These are phyloP conservation scores for Psilopsiagon aurifrons DNA, from an alignment of 2,113 vertebrate genomes.

Conservation along the genomic window DNA sequence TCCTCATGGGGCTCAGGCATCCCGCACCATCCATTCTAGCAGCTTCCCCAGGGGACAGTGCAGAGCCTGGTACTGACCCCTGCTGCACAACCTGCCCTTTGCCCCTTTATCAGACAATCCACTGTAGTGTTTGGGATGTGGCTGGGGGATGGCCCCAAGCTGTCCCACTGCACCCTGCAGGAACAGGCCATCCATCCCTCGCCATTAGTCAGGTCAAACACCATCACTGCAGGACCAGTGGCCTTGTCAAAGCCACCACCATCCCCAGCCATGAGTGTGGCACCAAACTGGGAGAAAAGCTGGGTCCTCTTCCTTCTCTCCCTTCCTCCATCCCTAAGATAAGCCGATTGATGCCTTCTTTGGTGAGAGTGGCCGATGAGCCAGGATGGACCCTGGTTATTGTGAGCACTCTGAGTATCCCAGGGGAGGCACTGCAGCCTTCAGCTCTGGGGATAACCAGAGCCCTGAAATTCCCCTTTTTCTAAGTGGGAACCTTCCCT, in stretches of 20 bases:
- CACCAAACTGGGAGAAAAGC: not conserved
- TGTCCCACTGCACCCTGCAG: not conserved
- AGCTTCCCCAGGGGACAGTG: not conserved
- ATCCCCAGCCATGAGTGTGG: not conserved
- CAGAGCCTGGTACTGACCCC: not conserved
- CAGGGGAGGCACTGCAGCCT: not conserved
- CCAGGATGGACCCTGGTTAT: not conserved
- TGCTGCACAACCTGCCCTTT: conserved; percentile 2
- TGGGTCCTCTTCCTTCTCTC: not conserved
- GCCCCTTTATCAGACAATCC: conserved; percentile 67
- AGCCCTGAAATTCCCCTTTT: not conserved
- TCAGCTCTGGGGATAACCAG: not conserved
- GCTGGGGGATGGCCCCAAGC: conserved; percentile 45
- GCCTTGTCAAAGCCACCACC: conserved; percentile 61
- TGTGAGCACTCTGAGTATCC: not conserved
- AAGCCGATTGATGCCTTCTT: not conserved
- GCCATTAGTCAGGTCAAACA: conserved; percentile 57
- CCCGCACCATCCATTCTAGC: not conserved
- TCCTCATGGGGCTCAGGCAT: not conserved
- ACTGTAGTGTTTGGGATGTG: conserved; percentile 33
- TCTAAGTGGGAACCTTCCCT: not conserved
- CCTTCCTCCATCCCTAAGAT: not conserved
- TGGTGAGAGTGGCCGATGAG: accelerated
- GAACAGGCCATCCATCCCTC: conserved; percentile 2
- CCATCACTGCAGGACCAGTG: conserved; percentile 15